A percentile compares a stretch with the other conserved stretches of the same genome.
Conservation (phyloP, 2,888 invertebrate species). For the Helleia helle region DNA sequence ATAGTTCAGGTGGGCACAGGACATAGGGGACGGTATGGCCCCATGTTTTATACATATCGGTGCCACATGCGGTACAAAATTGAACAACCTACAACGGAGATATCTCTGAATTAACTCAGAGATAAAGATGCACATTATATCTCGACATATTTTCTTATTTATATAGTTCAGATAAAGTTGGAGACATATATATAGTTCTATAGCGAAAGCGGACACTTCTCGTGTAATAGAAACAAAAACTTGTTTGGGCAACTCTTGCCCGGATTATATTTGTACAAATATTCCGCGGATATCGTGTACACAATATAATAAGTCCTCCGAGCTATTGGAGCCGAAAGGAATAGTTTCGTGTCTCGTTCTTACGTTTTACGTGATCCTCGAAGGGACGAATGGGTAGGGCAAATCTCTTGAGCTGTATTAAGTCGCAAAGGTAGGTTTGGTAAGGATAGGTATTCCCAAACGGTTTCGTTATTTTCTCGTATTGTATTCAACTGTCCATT, state of each 20-base stretch:
- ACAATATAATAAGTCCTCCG: slow-evolving; percentile 69
- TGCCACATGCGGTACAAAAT: not conserved
- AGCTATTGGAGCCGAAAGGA: slow-evolving; percentile 61
- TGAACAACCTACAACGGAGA: not conserved
- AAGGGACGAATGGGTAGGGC: slow-evolving; percentile 53
- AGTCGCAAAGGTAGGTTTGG: slow-evolving; percentile 49
- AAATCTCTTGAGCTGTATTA: slow-evolving; percentile 66
- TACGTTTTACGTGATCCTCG: slow-evolving; percentile 56
- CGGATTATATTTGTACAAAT: slow-evolving; percentile 72
- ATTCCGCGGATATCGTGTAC: slow-evolving; percentile 60
- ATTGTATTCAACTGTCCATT: slow-evolving; percentile 23
- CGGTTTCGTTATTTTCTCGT: slow-evolving; percentile 53
- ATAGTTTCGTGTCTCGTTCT: slow-evolving; percentile 55
- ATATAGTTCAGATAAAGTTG: not conserved
- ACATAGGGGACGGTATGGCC: not conserved
- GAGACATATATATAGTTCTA: slow-evolving; percentile 53
- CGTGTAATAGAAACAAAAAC: slow-evolving; percentile 58
- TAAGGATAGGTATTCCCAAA: slow-evolving; percentile 46
- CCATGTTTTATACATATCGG: not conserved
- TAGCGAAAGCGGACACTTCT: slow-evolving; percentile 33
- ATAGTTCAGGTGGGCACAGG: not conserved
- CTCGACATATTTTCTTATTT: too few species aligned
- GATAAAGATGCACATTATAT: too few species aligned
- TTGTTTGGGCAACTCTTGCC: slow-evolving; percentile 58
- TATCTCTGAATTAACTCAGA: not conserved